A percentile compares a stretch with the other conserved stretches of the same genome.
Conservation (phyloP, 1,140 invertebrate species). For the Phocides pigmalion region DNA sequence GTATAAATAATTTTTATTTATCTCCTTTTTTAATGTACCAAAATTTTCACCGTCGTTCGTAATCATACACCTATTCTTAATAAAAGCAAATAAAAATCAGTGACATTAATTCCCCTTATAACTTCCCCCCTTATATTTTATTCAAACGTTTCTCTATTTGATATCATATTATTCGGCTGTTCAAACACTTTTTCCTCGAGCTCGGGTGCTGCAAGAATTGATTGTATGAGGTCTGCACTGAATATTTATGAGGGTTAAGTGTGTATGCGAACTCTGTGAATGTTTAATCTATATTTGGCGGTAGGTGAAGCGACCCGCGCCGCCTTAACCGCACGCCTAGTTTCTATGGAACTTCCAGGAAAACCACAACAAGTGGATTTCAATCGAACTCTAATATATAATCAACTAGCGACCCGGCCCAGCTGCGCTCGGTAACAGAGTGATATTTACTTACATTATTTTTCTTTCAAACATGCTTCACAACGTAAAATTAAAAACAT, state of each 20-base stretch:
- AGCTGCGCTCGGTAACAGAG: no score
- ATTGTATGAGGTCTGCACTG: conserved; percentile 72
- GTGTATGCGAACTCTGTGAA: conserved; percentile 79
- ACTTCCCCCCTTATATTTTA: conserved; percentile 52
- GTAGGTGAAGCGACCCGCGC: conserved; percentile 48
- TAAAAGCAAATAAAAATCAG: conserved; percentile 20
- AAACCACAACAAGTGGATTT: conserved; percentile 32
- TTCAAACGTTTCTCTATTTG: conserved; percentile 65
- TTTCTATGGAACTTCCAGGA: conserved; percentile 47
- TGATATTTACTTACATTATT: no score
- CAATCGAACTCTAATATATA: conserved; percentile 8
- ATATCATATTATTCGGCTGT: conserved; percentile 72
- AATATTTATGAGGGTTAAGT: conserved; percentile 82
- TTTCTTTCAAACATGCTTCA: no score
- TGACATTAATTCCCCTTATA: conserved; percentile 12
- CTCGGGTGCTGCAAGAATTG: conserved; percentile 70
- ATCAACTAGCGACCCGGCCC: no score
- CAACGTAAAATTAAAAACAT: no score
- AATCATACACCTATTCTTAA: background rate
- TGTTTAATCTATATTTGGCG: conserved; percentile 76
- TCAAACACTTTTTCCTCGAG: conserved; percentile 70
- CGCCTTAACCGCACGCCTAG: conserved; percentile 41
- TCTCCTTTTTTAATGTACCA: no score
- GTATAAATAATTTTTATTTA: no score
- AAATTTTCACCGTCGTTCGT: background rate